Conservation (phyloP, 1,140 invertebrate genomes). For the Nomia melanderi region DNA sequence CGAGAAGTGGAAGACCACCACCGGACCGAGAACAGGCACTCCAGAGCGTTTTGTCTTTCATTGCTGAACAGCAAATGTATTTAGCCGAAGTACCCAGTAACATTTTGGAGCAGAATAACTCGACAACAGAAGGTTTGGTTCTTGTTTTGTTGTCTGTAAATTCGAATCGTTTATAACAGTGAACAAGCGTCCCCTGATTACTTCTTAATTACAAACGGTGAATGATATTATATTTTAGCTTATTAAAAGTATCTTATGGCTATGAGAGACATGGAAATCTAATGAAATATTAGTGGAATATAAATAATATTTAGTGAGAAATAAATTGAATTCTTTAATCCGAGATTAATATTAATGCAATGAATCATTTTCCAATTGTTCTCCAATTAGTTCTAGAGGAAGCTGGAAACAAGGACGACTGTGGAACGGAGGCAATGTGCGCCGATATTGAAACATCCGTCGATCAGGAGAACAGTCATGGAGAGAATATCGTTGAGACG, state of each 20-base stretch:
- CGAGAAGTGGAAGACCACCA: constrained; percentile 82
- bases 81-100: constrained; percentile 75
- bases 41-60: constrained; percentile 88
- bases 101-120: constrained; percentile 54
- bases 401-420: constrained; percentile 53
- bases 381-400: constrained; percentile 56
- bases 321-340: too few relatives aligned
- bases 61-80: constrained; percentile 89
- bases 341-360: too few relatives aligned
- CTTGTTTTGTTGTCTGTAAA: not conserved
- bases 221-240: too few relatives aligned
- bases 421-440: constrained; percentile 36
- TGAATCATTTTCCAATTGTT: too few relatives aligned
- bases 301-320: too few relatives aligned
- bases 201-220: too few relatives aligned
- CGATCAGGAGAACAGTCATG: constrained; percentile 54
- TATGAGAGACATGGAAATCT: too few relatives aligned
- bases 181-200: too few relatives aligned
- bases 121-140: constrained; percentile 65
- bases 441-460: constrained; percentile 45
- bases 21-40: constrained; percentile 86
- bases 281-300: too few relatives aligned
- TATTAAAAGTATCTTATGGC: too few relatives aligned
- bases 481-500: constrained; percentile 52
- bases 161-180: too few relatives aligned